These are phyloP conservation scores for Sphaeramia orbicularis DNA, from an alignment of 2,797 vertebrate genomes.

Conservation along the genomic window DNA sequence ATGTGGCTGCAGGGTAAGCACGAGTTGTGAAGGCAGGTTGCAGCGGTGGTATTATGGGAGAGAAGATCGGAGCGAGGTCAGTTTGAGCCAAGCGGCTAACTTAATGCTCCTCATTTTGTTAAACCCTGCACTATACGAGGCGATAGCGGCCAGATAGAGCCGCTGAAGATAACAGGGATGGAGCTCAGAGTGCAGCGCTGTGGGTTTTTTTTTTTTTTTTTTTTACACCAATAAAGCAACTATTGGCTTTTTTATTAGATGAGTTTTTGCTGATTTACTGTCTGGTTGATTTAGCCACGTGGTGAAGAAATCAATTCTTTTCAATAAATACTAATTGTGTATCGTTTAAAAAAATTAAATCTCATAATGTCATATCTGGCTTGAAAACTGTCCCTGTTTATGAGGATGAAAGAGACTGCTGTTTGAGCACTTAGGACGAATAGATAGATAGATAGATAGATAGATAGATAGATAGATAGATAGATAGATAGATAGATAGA, in stretches of 20 bases:
- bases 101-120: slow-evolving; percentile 68
- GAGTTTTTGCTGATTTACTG: slow-evolving; percentile 53
- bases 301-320: slow-evolving; percentile 26
- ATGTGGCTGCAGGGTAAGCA: slow-evolving; percentile 76
- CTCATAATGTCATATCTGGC: slow-evolving; percentile 8
- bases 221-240: slow-evolving; percentile 22
- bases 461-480: too few species aligned
- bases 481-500: too few species aligned
- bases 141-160: slow-evolving; percentile 33
- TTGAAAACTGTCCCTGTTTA: slow-evolving; percentile 26
- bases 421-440: background rate
- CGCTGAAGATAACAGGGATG: slow-evolving; percentile 32
- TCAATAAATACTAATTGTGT: slow-evolving; percentile 30
- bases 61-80: slow-evolving; percentile 63
- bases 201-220: too few species aligned
- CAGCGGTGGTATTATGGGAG: slow-evolving; percentile 43
- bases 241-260: slow-evolving; percentile 53
- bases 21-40: slow-evolving; percentile 61
- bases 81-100: slow-evolving; percentile 42
- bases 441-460: too few species aligned
- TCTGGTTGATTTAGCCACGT: slow-evolving; percentile 33
- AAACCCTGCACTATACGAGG: slow-evolving; percentile 31
- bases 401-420: slow-evolving; percentile 11
- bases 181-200: slow-evolving; percentile 16
- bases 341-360: slow-evolving; percentile 40